Evolutionary conservation across 2,113 vertebrate genomes (phyloP), one percentile per base, ranked within the genome.

Genomic region (Dipodomys ordii): DNA sequence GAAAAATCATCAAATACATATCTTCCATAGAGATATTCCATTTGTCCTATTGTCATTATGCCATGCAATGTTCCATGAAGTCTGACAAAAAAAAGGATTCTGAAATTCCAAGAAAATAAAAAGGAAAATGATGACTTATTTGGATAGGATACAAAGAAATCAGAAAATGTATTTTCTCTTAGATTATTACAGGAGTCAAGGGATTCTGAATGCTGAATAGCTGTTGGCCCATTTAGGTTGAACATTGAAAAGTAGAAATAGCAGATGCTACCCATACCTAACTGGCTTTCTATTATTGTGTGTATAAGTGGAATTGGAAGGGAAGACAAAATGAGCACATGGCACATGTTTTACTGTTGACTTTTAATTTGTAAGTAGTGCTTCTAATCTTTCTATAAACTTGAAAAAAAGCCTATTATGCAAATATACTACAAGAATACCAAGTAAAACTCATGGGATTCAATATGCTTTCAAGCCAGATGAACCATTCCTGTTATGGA

Each of bases 181-280:
- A 68, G 25, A 7, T 57, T 15, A 57, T 57, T 20, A 80, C 6
- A 81, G 12, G 12, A 67, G 2, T 67, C 27, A 71, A 46, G 30
- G 3, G 6, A 57, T 9, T 28, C 10, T 53, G 27, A 30, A 28
- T 23, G 2, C 1, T n/a, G 0, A 12, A 12, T 6, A 46, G 3
- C 20, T 78, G 44, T 57, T 20, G 6, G 0, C 39, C 71, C 6
- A 0, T 87, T 32, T 32, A 60, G 5, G 2, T 1, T 65, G 25
- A 10, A 35, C n/a, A 28, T 15, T 10, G 62, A 53, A 78, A 49
- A 74, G 46, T 20, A 78, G 3, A 72, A 83, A 19, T 1, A 87
- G 28, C 9, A 82, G 28, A 22, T n/a, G 44, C 1, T 1, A 28
- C 7, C 72, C 27, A 23, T 22, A 39, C 39, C 4, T 35, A 78